These are phyloP conservation scores for Drosophila subpulchrella DNA, from an alignment of 1,140 invertebrate species.

Conservation along the genomic window DNA sequence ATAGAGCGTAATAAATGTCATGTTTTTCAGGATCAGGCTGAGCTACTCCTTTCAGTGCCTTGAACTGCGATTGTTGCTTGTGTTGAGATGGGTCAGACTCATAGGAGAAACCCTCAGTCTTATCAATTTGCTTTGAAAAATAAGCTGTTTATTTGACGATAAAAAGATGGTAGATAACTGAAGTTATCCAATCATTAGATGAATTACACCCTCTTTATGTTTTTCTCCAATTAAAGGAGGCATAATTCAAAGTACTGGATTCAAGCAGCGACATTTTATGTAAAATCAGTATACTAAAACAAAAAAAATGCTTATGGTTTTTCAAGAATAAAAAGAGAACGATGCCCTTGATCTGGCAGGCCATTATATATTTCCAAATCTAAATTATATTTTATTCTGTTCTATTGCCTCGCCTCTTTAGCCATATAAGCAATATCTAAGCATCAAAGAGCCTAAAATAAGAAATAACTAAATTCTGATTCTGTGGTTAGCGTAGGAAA, in stretches of 20 bases:
- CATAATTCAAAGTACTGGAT: no score
- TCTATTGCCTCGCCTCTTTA: no score
- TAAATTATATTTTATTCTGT: no score
- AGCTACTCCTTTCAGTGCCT: conserved; percentile 46
- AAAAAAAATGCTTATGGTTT: no score
- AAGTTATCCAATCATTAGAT: conserved; percentile 11
- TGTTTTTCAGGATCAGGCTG: conserved; percentile 61
- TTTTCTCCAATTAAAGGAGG: no score
- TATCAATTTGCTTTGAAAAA: conserved; percentile 42
- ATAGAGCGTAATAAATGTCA: conserved; percentile 83
- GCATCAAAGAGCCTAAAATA: no score
- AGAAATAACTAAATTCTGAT: neutral
- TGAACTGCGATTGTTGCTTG: conserved; percentile 43
- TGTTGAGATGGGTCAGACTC: conserved; percentile 37
- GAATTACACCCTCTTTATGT: neutral
- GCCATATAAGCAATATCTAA: no score
- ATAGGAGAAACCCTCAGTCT: conserved; percentile 42
- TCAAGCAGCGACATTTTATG: no score
- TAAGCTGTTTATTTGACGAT: conserved; percentile 69
- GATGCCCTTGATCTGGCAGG: no score
- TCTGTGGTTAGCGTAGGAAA: neutral
- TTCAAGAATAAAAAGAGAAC: no score
- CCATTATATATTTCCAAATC: no score
- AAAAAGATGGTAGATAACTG: conserved; percentile 53
- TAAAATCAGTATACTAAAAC: no score